A percentile compares a stretch with the other conserved stretches of the same genome.
Evolutionary conservation across 2,797 vertebrate genomes (phyloP).

Genomic region (Dendrocincla tyrannina): DNA sequence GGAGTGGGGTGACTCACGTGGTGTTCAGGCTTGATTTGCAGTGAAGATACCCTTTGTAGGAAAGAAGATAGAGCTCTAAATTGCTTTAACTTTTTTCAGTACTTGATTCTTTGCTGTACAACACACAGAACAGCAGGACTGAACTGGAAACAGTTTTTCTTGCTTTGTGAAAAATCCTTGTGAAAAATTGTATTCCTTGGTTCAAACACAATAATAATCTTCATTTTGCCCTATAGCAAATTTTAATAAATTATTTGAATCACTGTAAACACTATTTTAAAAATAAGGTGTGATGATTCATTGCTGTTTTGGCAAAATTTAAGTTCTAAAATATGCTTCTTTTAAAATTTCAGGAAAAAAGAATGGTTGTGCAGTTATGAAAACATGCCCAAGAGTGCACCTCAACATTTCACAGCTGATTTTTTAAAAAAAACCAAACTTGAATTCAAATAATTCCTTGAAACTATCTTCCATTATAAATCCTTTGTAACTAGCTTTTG

Average conservation of each 20-base stretch:
- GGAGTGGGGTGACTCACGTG: not conserved
- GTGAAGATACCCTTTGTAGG: not conserved
- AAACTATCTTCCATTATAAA: not conserved
- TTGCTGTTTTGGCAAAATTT: not conserved
- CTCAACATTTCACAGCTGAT: not conserved
- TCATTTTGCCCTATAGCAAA: not conserved
- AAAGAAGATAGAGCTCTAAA: not conserved
- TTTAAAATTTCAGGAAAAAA: not conserved
- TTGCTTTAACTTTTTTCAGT: not conserved
- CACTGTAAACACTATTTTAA: not conserved
- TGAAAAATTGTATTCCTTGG: not conserved
- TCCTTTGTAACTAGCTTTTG: not conserved
- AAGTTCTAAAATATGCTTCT: not conserved
- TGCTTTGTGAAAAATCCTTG: not conserved
- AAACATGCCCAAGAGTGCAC: not conserved
- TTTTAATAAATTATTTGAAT: not conserved
- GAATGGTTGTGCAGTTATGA: not conserved
- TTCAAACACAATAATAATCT: not conserved
- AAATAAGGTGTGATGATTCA: not conserved
- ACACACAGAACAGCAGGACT: not conserved
- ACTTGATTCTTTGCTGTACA: not conserved
- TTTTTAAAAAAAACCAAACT: not conserved
- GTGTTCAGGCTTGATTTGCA: conserved; percentile 2
- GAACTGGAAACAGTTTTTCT: not conserved
- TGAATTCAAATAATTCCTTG: not conserved